Evolutionary conservation across 2,113 vertebrate genomes (phyloP).

Genomic region (Lophius piscatorius): DNA sequence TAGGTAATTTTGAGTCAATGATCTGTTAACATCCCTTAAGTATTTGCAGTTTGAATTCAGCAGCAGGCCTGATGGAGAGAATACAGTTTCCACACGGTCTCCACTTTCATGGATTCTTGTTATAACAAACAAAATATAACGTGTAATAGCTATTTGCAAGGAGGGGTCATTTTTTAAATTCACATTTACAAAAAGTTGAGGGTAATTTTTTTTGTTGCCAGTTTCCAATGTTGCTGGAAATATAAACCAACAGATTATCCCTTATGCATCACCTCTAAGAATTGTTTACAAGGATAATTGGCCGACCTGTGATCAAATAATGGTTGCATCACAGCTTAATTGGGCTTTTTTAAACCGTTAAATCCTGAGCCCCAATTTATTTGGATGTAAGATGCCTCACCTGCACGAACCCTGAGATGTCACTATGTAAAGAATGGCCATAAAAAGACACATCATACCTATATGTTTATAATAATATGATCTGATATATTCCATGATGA

Average conservation of each 20-base stretch:
- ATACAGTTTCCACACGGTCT: no score
- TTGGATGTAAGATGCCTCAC: background rate
- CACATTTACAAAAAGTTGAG: no score
- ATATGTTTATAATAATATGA: no score
- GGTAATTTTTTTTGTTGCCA: background rate
- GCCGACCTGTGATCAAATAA: slow-evolving; percentile 21
- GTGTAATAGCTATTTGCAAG: no score
- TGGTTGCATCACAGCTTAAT: slow-evolving; percentile 12
- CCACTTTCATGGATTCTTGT: no score
- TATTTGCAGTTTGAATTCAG: no score
- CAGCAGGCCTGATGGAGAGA: no score
- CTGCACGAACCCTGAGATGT: background rate
- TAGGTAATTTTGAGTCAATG: no score
- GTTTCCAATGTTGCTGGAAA: background rate
- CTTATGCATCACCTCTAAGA: slow-evolving; percentile 11
- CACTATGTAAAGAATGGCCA: slow-evolving; percentile 1
- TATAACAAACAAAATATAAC: no score
- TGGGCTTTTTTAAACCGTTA: slow-evolving; percentile 14
- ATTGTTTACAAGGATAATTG: slow-evolving; percentile 34
- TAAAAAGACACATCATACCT: background rate
- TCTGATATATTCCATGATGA: background rate
- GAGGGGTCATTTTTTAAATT: no score
- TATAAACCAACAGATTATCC: background rate
- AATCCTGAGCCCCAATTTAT: background rate
- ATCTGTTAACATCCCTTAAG: no score